Conservation (phyloP, 2,113 vertebrate genomes). For the Carlito syrichta region DNA sequence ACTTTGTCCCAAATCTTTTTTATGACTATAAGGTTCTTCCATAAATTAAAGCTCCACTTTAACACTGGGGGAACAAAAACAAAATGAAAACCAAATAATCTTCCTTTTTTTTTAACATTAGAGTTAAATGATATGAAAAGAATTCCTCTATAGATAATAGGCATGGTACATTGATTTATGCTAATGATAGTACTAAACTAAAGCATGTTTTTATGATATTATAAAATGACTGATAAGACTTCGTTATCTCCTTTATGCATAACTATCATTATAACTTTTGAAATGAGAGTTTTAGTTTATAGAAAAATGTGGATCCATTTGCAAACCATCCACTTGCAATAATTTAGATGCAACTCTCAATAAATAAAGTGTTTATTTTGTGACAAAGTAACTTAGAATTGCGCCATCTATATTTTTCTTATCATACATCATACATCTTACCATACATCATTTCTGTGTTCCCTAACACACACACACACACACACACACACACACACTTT, state of each 20-base stretch:
- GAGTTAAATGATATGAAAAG: conserved; percentile 63
- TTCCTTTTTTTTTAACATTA: background rate
- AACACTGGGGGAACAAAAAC: background rate
- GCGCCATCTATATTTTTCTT: background rate
- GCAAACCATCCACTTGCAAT: background rate
- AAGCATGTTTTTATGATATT: conserved; percentile 42
- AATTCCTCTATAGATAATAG: conserved; percentile 43
- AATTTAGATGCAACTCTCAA: background rate
- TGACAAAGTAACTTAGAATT: background rate
- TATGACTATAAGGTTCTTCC: background rate
- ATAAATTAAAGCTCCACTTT: background rate
- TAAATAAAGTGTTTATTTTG: background rate
- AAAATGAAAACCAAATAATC: conserved; percentile 1
- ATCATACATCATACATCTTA: background rate
- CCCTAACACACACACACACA: background rate
- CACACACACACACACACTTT: background rate
- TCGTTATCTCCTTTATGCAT: background rate
- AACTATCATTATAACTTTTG: conserved; percentile 28
- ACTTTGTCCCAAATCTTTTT: background rate
- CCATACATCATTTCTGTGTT: background rate
- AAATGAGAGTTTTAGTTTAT: background rate
- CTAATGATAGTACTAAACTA: conserved; percentile 55
- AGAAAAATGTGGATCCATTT: background rate
- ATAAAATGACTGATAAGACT: conserved; percentile 37
- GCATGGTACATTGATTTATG: conserved; percentile 65